Evolutionary conservation across 2,888 invertebrate genomes (phyloP).

Genomic region (Theodoxus fluviatilis): DNA sequence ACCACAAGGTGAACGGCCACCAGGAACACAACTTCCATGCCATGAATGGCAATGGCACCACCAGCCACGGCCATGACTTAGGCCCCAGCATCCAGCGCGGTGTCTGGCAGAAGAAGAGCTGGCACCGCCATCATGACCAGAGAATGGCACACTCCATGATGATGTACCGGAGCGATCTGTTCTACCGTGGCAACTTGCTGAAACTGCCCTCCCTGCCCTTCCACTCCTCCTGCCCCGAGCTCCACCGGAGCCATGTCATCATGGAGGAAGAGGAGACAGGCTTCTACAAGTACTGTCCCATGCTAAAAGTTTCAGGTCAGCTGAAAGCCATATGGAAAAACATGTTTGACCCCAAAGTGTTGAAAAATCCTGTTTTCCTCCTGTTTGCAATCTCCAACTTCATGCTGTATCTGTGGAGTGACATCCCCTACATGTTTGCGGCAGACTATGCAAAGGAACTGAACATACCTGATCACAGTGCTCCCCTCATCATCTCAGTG

Average conservation of each 20-base stretch:
- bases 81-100: no score
- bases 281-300: no score
- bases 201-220: conserved; percentile 56
- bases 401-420: conserved; percentile 86
- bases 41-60: no score
- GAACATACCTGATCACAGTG: conserved; percentile 63
- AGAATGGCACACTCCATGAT: conserved; percentile 40
- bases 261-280: no score
- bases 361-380: conserved; percentile 52
- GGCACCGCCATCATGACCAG: conserved; percentile 24
- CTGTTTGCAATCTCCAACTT: conserved; percentile 83
- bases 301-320: no score
- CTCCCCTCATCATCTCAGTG: conserved; percentile 80
- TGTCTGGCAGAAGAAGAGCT: conserved; percentile 30
- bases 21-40: no score
- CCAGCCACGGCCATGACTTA: no score
- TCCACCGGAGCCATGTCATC: conserved; percentile 67
- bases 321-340: no score
- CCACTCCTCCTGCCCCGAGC: conserved; percentile 89
- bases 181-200: conserved; percentile 60
- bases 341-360: conserved; percentile 57
- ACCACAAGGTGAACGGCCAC: no score
- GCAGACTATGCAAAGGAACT: conserved; percentile 78
- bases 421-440: conserved; percentile 93
- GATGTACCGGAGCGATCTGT: conserved; percentile 60